Evolutionary conservation across 2,888 invertebrate species (phyloP).

Genomic region (Luffia ferchaultella): DNA sequence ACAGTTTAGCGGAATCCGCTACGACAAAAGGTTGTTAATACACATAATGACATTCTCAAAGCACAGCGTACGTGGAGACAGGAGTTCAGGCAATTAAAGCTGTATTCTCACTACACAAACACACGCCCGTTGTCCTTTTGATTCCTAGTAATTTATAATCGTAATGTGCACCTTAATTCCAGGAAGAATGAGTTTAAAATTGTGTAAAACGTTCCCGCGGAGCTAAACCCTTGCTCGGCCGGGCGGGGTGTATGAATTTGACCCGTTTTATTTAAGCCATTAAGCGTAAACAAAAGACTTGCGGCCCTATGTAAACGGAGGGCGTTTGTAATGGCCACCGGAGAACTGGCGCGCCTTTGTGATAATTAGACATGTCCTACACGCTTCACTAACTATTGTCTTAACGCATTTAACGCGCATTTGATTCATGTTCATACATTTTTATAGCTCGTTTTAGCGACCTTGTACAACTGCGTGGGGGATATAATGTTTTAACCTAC

Average conservation of each 20-base stretch:
- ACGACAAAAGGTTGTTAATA: conserved; percentile 46
- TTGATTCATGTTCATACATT: too few species aligned
- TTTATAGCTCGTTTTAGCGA: too few species aligned
- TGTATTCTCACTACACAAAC: conserved; percentile 37
- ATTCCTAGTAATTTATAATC: conserved; percentile 26
- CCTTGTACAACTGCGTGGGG: too few species aligned
- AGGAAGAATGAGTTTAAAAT: conserved; percentile 32
- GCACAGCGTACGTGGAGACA: conserved; percentile 20
- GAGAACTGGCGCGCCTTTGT: conserved; percentile 37
- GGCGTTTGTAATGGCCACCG: conserved; percentile 10
- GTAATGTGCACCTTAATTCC: conserved; percentile 39
- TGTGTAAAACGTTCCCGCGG: conserved; percentile 23
- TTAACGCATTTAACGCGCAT: too few species aligned
- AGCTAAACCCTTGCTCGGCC: conserved; percentile 42
- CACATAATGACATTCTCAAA: conserved; percentile 39
- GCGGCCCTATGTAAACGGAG: conserved; percentile 45
- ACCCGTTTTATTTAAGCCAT: conserved; percentile 62
- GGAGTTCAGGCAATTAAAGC: conserved; percentile 40
- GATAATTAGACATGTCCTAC: conserved; percentile 58
- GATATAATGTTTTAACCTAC: too few species aligned
- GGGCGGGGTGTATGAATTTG: conserved; percentile 53
- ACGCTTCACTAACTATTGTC: conserved; percentile 48
- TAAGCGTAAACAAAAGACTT: conserved; percentile 61
- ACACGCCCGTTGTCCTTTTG: conserved; percentile 31
- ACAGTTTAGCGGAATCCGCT: conserved; percentile 41